phyloP scores from a whole-genome alignment of 2,113 vertebrate genomes.

The Engraulis encrasicolus region DNA sequence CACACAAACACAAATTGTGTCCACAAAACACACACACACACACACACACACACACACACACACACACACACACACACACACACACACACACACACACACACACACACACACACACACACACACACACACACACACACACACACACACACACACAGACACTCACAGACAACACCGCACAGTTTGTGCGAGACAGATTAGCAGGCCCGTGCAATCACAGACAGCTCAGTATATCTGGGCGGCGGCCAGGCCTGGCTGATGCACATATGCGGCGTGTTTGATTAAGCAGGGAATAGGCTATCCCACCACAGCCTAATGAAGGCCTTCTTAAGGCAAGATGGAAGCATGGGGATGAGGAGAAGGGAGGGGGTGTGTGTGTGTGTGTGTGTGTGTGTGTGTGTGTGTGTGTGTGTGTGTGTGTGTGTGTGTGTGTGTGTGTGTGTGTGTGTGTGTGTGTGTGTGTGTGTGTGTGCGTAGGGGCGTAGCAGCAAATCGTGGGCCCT shows the following conservation, averaged over 20 bases:
- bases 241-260: constrained; percentile 32
- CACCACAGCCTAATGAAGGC: constrained; percentile 19
- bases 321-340: neutral
- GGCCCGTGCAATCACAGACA: constrained; percentile 19
- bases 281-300: constrained; percentile 32
- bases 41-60: no score
- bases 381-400: no score
- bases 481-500: no score
- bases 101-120: neutral
- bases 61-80: no score
- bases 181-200: constrained; percentile 37
- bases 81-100: neutral
- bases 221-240: constrained; percentile 23
- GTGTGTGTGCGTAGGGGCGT: no score
- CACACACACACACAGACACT: neutral
- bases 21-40: no score
- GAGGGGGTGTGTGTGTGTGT: no score
- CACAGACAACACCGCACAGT: no score
- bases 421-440: no score
- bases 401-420: no score
- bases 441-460: no score
- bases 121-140: neutral
- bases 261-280: constrained; percentile 44
- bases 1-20: no score
- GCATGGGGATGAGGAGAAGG: neutral